Evolutionary conservation across 2,888 invertebrate genomes (phyloP), one percentile per base, ranked within the genome.

Genomic region (Melieria picta): DNA sequence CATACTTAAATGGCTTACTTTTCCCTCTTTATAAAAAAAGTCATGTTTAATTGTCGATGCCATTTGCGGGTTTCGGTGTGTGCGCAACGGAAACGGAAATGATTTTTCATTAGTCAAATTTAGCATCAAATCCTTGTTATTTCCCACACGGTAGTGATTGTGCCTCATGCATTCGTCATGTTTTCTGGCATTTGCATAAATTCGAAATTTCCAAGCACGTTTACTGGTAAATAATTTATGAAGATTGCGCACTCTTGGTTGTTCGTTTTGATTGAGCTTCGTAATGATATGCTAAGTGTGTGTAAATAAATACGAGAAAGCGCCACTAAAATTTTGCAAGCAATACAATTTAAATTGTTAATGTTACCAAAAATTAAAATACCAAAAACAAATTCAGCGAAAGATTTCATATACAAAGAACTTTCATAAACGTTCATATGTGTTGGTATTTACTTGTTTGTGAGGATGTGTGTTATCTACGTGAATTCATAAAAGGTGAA

Each of bases 21-120:
- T 13, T 7, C 5, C 13, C 52, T 13, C 7, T 52, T 52, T 2
- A 3, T 30, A 30, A 30, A 30, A 30, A 30, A 30, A 30, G 30
- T 30, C 30, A 30, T 30, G 30, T 30, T 30, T 30, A 30, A 30
- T 1, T 30, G 30, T 7, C 6, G 5, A 11, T 11, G 4, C 52
- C 52, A 52, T 52, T 52, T 52, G 52, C 13, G 4, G 52, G 11
- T 11, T 52, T n/a, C 50, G 7, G 3, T 50, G 11, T 52, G 52
- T 52, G 9, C 52, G 9, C 13, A 30, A 13, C 52, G 7, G 52
- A 52, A 52, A 7, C 52, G 7, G 52, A 52, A 52, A 52, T 52
- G 13, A 52, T 52, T 52, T 52, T 52, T 52, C 52, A 52, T 52
- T 52, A n/a, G 52, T 52, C 52, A 52, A 52, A 52, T 52, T 52